Conservation (phyloP, 1,140 invertebrate genomes). For the Uloborus diversus region DNA sequence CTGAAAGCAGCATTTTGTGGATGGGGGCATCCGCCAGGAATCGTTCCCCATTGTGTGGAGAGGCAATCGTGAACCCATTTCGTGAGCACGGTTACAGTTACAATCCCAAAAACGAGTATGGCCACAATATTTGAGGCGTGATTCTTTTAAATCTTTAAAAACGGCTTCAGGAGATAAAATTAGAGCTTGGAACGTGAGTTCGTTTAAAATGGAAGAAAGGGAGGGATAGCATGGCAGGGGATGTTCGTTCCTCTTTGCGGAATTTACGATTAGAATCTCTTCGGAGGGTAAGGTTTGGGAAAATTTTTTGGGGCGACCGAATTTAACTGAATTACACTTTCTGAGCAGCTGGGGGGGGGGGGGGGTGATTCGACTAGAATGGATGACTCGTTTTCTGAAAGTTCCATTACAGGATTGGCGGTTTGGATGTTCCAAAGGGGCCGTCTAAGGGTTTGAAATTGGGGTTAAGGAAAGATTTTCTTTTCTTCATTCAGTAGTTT, state of each 20-base stretch:
- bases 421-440: too few relatives aligned
- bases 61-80: background rate
- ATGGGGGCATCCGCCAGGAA: too few relatives aligned
- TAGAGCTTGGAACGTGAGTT: constrained; percentile 2
- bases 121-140: background rate
- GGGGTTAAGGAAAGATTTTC: background rate
- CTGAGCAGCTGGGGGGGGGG: background rate
- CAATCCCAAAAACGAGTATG: background rate
- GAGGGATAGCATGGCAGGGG: background rate
- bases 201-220: too few relatives aligned
- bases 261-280: background rate
- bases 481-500: background rate
- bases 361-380: background rate
- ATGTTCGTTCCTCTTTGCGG: background rate
- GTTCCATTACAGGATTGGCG: background rate
- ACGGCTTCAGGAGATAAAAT: background rate
- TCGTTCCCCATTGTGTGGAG: constrained; percentile 1
- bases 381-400: background rate
- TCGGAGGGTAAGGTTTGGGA: background rate
- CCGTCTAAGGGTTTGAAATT: too few relatives aligned
- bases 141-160: constrained; percentile 16
- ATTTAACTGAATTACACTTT: constrained; percentile 7
- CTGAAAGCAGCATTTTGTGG: too few relatives aligned
- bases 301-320: too few relatives aligned
- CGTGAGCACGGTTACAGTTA: background rate